Evolutionary conservation across 2,888 invertebrate species (phyloP).

Genomic region (Heteromyza rotundicornis): DNA sequence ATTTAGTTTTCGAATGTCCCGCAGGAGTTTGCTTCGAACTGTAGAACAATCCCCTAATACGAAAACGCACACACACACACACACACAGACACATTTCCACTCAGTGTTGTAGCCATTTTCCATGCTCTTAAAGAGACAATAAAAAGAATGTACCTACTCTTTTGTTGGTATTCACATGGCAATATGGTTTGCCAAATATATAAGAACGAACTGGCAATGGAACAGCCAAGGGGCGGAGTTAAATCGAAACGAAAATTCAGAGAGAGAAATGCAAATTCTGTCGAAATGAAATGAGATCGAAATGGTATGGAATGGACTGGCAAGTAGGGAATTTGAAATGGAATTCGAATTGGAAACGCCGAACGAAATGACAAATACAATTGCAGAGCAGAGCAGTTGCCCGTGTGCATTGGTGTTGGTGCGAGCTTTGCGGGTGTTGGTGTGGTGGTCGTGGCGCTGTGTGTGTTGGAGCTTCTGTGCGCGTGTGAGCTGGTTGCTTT

Average conservation of each 20-base stretch:
- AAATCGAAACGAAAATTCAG: background rate
- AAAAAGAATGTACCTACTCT: background rate
- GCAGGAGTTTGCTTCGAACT: background rate
- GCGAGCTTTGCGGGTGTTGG: background rate
- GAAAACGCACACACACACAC: conserved; percentile 26
- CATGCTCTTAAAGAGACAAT: background rate
- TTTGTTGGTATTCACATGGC: background rate
- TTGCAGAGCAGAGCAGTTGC: conserved; percentile 21
- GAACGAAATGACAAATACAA: conserved; percentile 41
- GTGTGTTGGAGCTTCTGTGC: too few species aligned
- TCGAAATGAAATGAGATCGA: conserved; percentile 39
- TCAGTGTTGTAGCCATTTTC: background rate
- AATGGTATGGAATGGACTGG: conserved; percentile 33
- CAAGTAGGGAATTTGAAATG: conserved; percentile 1
- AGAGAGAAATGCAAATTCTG: conserved; percentile 31
- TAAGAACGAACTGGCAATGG: conserved; percentile 12
- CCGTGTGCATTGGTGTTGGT: background rate
- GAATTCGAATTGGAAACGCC: conserved; percentile 41
- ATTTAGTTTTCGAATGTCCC: conserved; percentile 35
- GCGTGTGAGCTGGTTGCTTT: too few species aligned
- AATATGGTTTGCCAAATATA: background rate
- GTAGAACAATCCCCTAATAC: conserved; percentile 23
- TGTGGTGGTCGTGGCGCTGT: too few species aligned
- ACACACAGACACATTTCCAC: conserved; percentile 15
- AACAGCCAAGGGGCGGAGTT: conserved; percentile 6